These are phyloP conservation scores for Yoshiicerus persimilis DNA, from an alignment of 1,140 invertebrate genomes.

Conservation along the genomic window DNA sequence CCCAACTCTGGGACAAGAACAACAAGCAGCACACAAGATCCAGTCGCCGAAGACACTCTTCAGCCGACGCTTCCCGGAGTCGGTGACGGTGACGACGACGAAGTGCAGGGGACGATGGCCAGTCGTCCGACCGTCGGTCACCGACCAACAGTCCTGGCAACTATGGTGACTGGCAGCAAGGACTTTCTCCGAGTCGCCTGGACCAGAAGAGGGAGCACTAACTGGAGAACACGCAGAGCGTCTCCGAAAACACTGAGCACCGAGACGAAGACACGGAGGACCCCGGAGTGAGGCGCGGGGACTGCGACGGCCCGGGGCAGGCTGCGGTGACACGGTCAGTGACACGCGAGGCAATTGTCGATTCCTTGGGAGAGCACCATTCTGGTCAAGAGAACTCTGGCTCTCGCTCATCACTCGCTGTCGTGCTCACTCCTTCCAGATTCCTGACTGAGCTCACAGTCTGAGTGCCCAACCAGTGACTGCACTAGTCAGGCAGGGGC, in stretches of 20 bases:
- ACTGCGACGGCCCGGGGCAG: background rate
- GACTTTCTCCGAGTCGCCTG: too few relatives aligned
- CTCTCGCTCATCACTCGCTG: slow-evolving; percentile 10
- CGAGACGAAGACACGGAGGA: background rate
- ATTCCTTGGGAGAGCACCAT: background rate
- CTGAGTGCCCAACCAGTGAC: background rate
- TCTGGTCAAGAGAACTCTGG: slow-evolving; percentile 1
- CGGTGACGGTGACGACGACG: background rate
- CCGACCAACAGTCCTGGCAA: background rate
- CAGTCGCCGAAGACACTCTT: background rate
- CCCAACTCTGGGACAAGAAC: background rate
- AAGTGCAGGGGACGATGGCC: background rate
- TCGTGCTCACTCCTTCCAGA: background rate
- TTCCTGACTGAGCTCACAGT: background rate
- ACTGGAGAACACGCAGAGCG: background rate
- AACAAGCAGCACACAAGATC: background rate
- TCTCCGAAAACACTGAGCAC: background rate
- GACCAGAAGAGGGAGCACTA: background rate
- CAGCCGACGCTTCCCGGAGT: background rate
- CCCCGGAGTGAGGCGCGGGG: background rate
- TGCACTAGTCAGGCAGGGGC: background rate
- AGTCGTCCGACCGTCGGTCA: background rate
- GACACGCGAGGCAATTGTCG: background rate
- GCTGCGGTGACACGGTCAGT: background rate
- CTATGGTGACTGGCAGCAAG: background rate